phyloP scores from a whole-genome alignment of 2,888 invertebrate species.

The Trissonchulus sp. region DNA sequence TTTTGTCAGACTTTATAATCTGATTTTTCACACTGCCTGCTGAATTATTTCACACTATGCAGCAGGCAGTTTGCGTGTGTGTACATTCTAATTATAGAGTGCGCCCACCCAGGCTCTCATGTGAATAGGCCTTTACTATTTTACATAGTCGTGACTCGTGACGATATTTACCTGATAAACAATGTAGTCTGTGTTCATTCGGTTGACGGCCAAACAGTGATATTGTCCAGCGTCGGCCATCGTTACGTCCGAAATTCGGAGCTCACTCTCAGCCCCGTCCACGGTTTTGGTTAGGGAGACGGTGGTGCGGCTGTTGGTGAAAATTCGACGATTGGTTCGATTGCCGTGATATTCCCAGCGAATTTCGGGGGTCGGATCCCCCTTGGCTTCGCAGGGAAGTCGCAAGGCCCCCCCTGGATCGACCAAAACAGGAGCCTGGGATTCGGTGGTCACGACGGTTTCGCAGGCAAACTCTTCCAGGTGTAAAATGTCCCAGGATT shows the following conservation, averaged over 20 bases:
- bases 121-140: no score
- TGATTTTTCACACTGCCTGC: no score
- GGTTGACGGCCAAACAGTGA: conserved; percentile 20
- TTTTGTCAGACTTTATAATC: no score
- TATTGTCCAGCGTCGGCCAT: conserved; percentile 17
- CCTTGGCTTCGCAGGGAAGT: conserved; percentile 87
- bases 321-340: not conserved
- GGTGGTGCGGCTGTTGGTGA: not conserved
- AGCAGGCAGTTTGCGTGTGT: no score
- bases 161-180: conserved; percentile 1
- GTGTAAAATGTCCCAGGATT: not conserved
- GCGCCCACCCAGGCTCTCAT: no score
- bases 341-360: conserved; percentile 61
- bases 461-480: conserved; percentile 20
- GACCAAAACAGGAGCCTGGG: not conserved
- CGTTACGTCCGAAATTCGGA: not conserved
- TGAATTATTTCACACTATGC: no score
- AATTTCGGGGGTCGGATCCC: conserved; percentile 76
- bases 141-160: no score
- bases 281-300: no score
- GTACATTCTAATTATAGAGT: no score
- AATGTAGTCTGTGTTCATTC: not conserved
- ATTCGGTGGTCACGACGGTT: not conserved
- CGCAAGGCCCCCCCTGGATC: conserved; percentile 67
- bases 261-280: not conserved